These are phyloP conservation scores for Lophius piscatorius DNA, from an alignment of 2,113 vertebrate genomes.

Conservation along the genomic window DNA sequence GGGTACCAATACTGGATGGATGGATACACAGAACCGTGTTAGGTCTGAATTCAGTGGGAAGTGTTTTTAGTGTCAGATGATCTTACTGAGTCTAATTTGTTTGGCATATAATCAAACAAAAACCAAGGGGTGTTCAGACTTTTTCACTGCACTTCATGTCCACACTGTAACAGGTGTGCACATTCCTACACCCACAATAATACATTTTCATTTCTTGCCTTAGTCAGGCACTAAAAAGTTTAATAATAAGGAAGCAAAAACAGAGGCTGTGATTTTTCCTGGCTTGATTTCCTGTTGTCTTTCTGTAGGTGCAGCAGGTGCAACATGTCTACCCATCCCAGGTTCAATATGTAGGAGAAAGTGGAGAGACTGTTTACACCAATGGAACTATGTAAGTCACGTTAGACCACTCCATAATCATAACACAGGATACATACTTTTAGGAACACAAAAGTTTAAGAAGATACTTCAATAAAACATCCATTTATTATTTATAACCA, in stretches of 20 bases:
- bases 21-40: too few species aligned
- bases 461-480: too few species aligned
- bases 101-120: not conserved
- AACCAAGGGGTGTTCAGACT: conserved; percentile 26
- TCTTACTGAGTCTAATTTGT: not conserved
- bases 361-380: conserved; percentile 90
- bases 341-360: conserved; percentile 94
- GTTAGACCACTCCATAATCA: not conserved
- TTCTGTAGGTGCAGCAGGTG: conserved; percentile 86
- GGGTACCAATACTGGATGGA: not conserved
- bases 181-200: conserved; percentile 1
- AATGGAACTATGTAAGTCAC: conserved; percentile 93
- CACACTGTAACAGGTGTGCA: conserved; percentile 7
- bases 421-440: too few species aligned
- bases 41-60: not conserved
- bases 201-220: not conserved
- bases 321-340: conserved; percentile 93
- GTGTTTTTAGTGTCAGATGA: not conserved
- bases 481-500: too few species aligned
- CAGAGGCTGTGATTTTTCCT: not conserved
- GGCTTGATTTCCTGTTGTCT: conserved; percentile 34
- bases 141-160: conserved; percentile 22
- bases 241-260: not conserved
- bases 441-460: too few species aligned
- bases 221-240: not conserved